Base-by-base conservation (phyloP, 2,888 invertebrate species). In the Lithophane leautieri region DNA sequence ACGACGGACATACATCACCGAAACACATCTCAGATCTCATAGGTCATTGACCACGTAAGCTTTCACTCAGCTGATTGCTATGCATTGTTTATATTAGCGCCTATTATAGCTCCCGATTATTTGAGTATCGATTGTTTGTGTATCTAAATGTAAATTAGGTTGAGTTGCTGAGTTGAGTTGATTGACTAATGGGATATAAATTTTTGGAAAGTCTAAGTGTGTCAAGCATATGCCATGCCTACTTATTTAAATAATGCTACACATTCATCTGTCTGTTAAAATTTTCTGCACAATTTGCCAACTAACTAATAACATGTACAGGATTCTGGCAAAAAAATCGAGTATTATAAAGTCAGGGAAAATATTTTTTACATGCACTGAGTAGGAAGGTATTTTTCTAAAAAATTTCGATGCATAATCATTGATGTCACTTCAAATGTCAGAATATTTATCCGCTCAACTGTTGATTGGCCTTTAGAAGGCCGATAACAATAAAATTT, bases 1-100 rank as follows among this genome's bases (percentile, higher is more conserved):
- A 84, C 83, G 79, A 72, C 83, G 73, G 44, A 74, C 90, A 90
- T 91, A 89, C 90, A 89, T 90, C 91, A 91, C 91, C 87, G 68
- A 85, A 86, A 87, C 84, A 67, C 82, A 85, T 85, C 83, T 78
- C 75, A 78, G 78, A 86, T 86, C 86, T 75, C 68, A 40, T 19
- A 72, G 91, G 85, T 90, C 91, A 88, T 71, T 84, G 88, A 83
- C 88, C 88, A 58, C 67, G 79, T 70, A 79, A 84, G 88, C 90
- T 89, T 90, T 90, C 90, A 83, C 86, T 76, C 82, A 81, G 62
- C 75, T 85, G 79, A 86, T 88, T 87, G 78, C 22, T 82, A 86
- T 87, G 86, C 84, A 86, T 86, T 86, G 86, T 87, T 81, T 87
- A 78, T 70, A 80, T 84, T 81, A 77, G 70, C 71, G 73, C 60